Conservation (phyloP, 2,888 invertebrate genomes). For the Nephrotoma flavescens region DNA sequence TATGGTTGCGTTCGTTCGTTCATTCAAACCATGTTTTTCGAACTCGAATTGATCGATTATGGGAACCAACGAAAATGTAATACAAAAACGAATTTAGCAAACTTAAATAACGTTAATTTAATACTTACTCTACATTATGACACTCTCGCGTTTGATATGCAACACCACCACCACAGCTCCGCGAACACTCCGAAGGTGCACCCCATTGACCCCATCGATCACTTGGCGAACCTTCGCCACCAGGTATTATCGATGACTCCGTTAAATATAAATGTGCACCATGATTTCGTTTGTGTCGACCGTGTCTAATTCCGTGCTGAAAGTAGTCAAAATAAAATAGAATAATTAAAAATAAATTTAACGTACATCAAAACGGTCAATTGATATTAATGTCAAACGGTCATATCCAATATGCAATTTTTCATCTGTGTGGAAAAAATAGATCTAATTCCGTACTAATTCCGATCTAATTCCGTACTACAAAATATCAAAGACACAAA, state of each 20-base stretch:
- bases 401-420: too few species aligned
- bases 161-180: constrained; percentile 88
- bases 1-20: too few species aligned
- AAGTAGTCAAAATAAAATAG: constrained; percentile 23
- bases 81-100: background rate
- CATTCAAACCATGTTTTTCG: too few species aligned
- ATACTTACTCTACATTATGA: constrained; percentile 39
- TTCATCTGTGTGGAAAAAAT: too few species aligned
- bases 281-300: constrained; percentile 57
- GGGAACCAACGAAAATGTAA: too few species aligned
- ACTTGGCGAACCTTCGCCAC: constrained; percentile 48
- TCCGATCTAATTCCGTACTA: too few species aligned
- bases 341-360: background rate
- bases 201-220: constrained; percentile 72
- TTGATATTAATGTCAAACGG: too few species aligned
- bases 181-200: constrained; percentile 67
- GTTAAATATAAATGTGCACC: constrained; percentile 58
- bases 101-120: background rate
- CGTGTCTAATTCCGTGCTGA: constrained; percentile 42
- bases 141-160: constrained; percentile 72
- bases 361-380: too few species aligned
- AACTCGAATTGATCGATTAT: too few species aligned
- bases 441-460: too few species aligned
- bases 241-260: constrained; percentile 55
- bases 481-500: too few species aligned